These are phyloP conservation scores for Drosophila vallismaia DNA, from an alignment of 2,888 invertebrate species.

Conservation along the genomic window DNA sequence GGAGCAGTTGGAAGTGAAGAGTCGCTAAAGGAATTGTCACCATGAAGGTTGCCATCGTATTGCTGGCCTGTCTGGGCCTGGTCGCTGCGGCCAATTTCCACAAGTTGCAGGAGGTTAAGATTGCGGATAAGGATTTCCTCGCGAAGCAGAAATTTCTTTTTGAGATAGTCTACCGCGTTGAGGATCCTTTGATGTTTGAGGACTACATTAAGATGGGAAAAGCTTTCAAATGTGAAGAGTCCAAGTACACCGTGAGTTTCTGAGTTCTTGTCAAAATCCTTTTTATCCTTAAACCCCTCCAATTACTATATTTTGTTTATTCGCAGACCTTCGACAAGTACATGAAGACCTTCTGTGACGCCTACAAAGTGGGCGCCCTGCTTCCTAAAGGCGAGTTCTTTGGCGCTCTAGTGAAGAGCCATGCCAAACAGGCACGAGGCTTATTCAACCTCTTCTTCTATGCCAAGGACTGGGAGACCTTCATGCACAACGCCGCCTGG, in stretches of 20 bases:
- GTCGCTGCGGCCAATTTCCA: slow-evolving; percentile 64
- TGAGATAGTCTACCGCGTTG: slow-evolving; percentile 62
- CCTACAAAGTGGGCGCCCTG: background rate
- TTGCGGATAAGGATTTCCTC: slow-evolving; percentile 71
- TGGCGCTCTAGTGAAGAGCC: background rate
- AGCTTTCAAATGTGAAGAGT: slow-evolving; percentile 70
- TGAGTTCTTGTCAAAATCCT: too few species aligned
- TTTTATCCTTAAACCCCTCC: too few species aligned
- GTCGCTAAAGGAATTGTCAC: slow-evolving; percentile 32
- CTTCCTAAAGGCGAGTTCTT: slow-evolving; percentile 1
- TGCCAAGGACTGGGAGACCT: slow-evolving; percentile 7
- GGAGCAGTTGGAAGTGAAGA: slow-evolving; percentile 56
- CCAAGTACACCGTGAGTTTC: slow-evolving; percentile 50
- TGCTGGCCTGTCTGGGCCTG: slow-evolving; percentile 76
- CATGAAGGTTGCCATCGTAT: slow-evolving; percentile 77
- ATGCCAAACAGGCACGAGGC: slow-evolving; percentile 3
- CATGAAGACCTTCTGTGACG: slow-evolving; percentile 1
- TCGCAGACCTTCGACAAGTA: background rate
- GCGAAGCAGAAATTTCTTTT: slow-evolving; percentile 74
- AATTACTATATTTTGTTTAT: too few species aligned
- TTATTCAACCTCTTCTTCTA: slow-evolving; percentile 4
- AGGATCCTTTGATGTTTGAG: slow-evolving; percentile 69
- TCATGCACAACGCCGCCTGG: slow-evolving; percentile 5
- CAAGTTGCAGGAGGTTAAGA: slow-evolving; percentile 57
- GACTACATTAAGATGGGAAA: slow-evolving; percentile 74